These are phyloP conservation scores for Euwallacea fornicatus DNA, from an alignment of 1,140 invertebrate genomes.

Conservation along the genomic window DNA sequence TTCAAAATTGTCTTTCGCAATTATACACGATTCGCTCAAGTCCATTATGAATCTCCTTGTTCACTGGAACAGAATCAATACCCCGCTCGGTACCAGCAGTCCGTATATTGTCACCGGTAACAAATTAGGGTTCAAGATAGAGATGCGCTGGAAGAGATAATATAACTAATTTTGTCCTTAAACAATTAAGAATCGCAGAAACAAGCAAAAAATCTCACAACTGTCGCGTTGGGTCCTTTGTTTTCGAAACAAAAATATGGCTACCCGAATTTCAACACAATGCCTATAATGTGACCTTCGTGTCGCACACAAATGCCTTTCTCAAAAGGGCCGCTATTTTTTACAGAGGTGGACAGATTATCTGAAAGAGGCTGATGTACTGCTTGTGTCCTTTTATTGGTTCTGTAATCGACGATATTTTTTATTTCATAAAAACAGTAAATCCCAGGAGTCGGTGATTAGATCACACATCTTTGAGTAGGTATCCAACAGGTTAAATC, in stretches of 20 bases:
- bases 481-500: not conserved
- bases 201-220: slow-evolving; percentile 33
- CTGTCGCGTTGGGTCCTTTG: slow-evolving; percentile 26
- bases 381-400: not conserved
- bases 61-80: too few relatives aligned
- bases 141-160: slow-evolving; percentile 16
- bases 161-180: slow-evolving; percentile 28
- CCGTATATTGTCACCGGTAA: slow-evolving; percentile 14
- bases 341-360: slow-evolving; percentile 17
- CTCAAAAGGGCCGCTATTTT: slow-evolving; percentile 26
- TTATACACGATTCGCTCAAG: too few relatives aligned
- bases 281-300: slow-evolving; percentile 28
- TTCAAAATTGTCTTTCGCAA: too few relatives aligned
- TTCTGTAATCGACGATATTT: not conserved
- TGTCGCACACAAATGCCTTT: slow-evolving; percentile 22
- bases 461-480: too few relatives aligned
- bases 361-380: not conserved
- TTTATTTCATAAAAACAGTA: too few relatives aligned
- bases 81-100: not conserved
- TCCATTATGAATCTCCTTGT: too few relatives aligned
- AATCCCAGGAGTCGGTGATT: too few relatives aligned
- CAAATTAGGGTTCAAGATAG: slow-evolving; percentile 30
- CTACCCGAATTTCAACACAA: slow-evolving; percentile 30
- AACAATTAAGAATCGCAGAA: slow-evolving; percentile 27
- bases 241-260: slow-evolving; percentile 22